phyloP scores from a whole-genome alignment of 2,797 vertebrate species.

The Etheostoma nigrum region DNA sequence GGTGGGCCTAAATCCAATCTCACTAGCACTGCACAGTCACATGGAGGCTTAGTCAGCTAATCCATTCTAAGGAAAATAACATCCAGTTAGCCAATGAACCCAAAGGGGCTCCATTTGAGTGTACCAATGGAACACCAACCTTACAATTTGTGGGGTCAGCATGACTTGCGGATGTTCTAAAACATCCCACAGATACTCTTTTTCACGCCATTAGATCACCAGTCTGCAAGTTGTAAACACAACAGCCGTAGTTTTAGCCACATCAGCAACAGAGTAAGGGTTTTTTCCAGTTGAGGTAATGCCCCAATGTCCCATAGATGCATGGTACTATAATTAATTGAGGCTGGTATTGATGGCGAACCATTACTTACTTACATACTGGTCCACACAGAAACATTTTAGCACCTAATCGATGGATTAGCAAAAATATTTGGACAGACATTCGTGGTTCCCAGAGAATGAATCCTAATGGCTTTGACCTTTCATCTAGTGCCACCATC shows the following conservation, averaged over 20 bases:
- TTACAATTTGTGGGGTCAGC: conserved; percentile 32
- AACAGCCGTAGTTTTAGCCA: conserved; percentile 4
- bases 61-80: conserved; percentile 77
- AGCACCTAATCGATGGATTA: neutral
- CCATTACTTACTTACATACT: neutral
- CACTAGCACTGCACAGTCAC: conserved; percentile 73
- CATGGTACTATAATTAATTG: conserved; percentile 4
- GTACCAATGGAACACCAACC: conserved; percentile 41
- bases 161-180: conserved; percentile 8
- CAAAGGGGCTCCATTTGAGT: conserved; percentile 41
- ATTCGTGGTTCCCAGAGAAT: conserved; percentile 13
- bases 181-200: conserved; percentile 24
- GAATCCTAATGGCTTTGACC: conserved; percentile 1
- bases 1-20: conserved; percentile 73
- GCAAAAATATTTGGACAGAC: neutral
- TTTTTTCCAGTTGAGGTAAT: neutral
- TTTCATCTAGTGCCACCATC: neutral
- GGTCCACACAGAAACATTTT: neutral
- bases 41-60: conserved; percentile 83
- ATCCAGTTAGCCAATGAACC: conserved; percentile 65
- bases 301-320: conserved; percentile 1
- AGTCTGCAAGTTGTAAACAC: neutral
- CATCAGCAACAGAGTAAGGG: conserved; percentile 13
- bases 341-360: neutral
- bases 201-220: neutral